Evolutionary conservation across 2,888 invertebrate species (phyloP), one percentile per base, ranked within the genome.

Genomic region (Limnephilus lunatus): DNA sequence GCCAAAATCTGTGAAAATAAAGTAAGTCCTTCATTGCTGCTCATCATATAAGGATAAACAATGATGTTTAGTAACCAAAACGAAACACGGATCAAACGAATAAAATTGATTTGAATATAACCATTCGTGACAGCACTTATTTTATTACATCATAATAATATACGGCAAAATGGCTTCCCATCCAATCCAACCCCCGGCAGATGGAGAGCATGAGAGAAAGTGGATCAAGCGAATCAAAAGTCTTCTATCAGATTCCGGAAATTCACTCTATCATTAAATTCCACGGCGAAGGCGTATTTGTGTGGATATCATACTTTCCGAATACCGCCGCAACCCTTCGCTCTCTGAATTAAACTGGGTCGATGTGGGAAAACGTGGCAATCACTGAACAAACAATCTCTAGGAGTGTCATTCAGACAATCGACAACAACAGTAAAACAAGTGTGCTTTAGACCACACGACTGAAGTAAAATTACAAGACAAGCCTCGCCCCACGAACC

Each of bases 151-250:
- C 68, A 25, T 25, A n/a, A 68, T 68, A 68, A 68, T 68, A 68
- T 25, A n/a, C n/a, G 1, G 68, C 0, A 68, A 68, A 68, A 25
- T 68, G 25, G 83, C 83, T 25, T 32, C 83, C 11, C 32, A 32
- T 25, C 9, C 83, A 83, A 19, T 25, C 19, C 2, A 15, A 25
- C 35, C 19, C 35, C 25, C 15, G 14, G 19, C 7, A 83, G 32
- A 12, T 1, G 53, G 68, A 68, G 68, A 68, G 68, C 68, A 68
- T n/a, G 68, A 83, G 83, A 35, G 83, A 32, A 35, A 35, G 32
- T 83, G 31, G 83, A 83, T 83, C 83, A 83, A 83, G 15, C 35
- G 35, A 83, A 83, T 83, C 83, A 83, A 83, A 83, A 83, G 83
- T 83, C 35, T 35, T 83, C 32, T 83, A 35, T 83, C 83, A 32